Percentiles rank a stretch among this genome's conserved stretches.
phyloP scores from a whole-genome alignment of 2,113 vertebrate species.

The Leptodactylus fuscus region DNA sequence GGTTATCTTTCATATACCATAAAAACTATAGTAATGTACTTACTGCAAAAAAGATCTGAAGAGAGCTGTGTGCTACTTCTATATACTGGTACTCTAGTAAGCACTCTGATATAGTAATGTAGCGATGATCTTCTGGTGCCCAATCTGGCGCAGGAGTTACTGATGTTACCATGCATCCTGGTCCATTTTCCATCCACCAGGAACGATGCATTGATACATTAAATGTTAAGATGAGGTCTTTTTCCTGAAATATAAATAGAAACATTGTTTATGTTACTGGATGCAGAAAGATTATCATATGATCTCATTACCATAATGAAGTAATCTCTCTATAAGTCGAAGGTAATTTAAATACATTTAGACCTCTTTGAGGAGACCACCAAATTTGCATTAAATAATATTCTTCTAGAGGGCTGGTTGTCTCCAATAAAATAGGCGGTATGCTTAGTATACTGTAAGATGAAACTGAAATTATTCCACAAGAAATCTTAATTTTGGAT shows the following conservation, averaged over 20 bases:
- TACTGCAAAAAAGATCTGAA: constrained; percentile 98
- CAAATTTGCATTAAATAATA: not conserved
- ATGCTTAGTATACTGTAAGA: too few species aligned
- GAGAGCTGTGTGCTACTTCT: constrained; percentile 96
- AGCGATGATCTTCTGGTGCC: constrained; percentile 97
- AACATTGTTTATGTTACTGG: too few species aligned
- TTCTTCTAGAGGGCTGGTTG: not conserved
- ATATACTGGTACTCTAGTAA: constrained; percentile 96
- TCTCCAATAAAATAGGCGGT: not conserved
- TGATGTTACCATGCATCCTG: constrained; percentile 93
- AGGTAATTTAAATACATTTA: not conserved
- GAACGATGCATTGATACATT: constrained; percentile 99
- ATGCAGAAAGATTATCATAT: too few species aligned
- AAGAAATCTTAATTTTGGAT: too few species aligned
- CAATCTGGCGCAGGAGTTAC: constrained; percentile 95
- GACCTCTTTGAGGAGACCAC: not conserved
- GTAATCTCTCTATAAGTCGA: too few species aligned
- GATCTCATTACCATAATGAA: too few species aligned
- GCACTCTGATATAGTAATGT: constrained; percentile 96
- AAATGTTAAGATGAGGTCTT: constrained; percentile 97
- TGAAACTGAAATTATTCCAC: too few species aligned
- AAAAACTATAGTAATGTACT: constrained; percentile 72
- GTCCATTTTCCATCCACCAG: constrained; percentile 99
- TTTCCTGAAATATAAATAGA: constrained; percentile 79
- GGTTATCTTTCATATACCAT: too few species aligned